These are phyloP conservation scores for Illadopsis cleaveri DNA, from an alignment of 2,113 vertebrate genomes.

Conservation along the genomic window DNA sequence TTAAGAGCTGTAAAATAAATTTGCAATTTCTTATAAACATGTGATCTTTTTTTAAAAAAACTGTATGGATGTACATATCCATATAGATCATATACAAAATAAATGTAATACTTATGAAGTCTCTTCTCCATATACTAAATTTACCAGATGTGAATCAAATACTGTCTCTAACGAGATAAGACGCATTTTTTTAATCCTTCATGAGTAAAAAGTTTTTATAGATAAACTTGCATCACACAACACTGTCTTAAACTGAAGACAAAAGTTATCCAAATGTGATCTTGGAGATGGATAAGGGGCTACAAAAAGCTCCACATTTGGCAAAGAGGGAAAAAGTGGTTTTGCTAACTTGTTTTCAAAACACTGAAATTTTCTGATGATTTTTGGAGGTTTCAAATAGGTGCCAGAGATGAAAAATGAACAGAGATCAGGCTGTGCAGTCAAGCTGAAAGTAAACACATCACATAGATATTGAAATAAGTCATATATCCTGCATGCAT, in stretches of 20 bases:
- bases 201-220: background rate
- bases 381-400: background rate
- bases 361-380: background rate
- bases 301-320: background rate
- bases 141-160: background rate
- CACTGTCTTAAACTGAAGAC: background rate
- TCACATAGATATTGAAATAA: background rate
- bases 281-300: background rate
- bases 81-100: background rate
- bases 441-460: background rate
- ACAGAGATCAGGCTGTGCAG: rapidly evolving
- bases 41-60: background rate
- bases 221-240: background rate
- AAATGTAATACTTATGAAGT: background rate
- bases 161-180: background rate
- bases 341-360: background rate
- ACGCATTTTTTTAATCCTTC: background rate
- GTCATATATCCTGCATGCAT: background rate
- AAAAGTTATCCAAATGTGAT: background rate
- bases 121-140: background rate
- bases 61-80: background rate
- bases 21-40: background rate
- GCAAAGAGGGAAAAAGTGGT: rapidly evolving
- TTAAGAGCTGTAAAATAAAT: background rate
- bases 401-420: background rate